Percentiles rank a stretch among this genome's conserved stretches.
Conservation (phyloP, 2,113 vertebrate species). For the Saguinus imperator region DNA sequence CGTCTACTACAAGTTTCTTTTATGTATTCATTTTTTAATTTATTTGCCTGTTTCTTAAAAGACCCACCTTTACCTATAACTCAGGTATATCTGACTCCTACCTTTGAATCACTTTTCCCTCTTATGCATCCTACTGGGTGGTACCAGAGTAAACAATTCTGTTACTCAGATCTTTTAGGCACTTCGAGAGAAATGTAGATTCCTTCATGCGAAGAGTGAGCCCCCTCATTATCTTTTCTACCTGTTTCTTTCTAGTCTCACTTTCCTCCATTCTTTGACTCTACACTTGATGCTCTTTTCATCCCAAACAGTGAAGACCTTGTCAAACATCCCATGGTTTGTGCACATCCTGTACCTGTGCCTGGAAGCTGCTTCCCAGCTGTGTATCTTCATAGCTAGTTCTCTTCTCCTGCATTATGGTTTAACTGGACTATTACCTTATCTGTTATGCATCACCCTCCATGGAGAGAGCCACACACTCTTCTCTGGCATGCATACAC, state of each 20-base stretch:
- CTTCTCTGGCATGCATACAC: not conserved
- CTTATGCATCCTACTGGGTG: not conserved
- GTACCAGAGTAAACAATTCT: not conserved
- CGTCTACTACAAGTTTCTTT: not conserved
- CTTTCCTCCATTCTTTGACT: not conserved
- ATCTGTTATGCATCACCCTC: not conserved
- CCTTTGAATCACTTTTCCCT: not conserved
- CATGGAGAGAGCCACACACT: not conserved
- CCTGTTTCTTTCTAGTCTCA: not conserved
- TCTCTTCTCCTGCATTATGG: not conserved
- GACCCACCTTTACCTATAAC: not conserved
- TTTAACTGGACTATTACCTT: not conserved
- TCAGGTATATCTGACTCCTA: not conserved
- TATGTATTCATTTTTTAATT: not conserved
- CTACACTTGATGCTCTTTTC: not conserved
- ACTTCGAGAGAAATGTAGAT: not conserved
- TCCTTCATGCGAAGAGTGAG: not conserved
- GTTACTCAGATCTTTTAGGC: not conserved
- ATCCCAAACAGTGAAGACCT: not conserved
- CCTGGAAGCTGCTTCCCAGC: not conserved
- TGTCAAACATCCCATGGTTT: not conserved
- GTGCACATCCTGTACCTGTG: not conserved
- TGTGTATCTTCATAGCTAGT: not conserved
- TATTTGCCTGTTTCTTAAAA: not conserved
- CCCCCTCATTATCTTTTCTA: not conserved